Percentiles rank a stretch among this genome's conserved stretches.
Evolutionary conservation across 1,140 invertebrate species (phyloP).

Genomic region (Fopius arisanus): DNA sequence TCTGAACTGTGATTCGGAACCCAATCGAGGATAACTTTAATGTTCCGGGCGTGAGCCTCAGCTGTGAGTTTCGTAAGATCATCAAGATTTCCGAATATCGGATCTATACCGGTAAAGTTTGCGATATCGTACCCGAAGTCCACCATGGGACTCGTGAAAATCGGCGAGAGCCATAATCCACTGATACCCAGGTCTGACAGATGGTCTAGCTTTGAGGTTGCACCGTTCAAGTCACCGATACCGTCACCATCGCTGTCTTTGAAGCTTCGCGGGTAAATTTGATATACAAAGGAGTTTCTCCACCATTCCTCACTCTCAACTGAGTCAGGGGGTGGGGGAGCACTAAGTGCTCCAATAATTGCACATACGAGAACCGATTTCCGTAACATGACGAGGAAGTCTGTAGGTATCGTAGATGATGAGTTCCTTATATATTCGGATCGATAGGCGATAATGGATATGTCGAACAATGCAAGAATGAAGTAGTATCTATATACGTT

Average conservation of each 20-base stretch:
- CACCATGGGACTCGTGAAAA: conserved; percentile 65
- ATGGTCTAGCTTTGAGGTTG: conserved; percentile 48
- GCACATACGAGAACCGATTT: not conserved
- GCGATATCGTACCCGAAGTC: conserved; percentile 66
- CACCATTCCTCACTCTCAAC: conserved; percentile 70
- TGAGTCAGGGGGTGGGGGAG: not conserved
- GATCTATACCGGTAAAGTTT: conserved; percentile 65
- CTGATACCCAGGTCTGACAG: conserved; percentile 53
- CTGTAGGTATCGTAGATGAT: not conserved
- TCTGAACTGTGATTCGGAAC: conserved; percentile 82
- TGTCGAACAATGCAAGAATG: too few species aligned
- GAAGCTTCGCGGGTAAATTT: conserved; percentile 77
- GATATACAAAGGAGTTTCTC: conserved; percentile 77
- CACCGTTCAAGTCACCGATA: conserved; percentile 73
- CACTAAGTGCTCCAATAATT: not conserved
- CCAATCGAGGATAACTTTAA: conserved; percentile 76
- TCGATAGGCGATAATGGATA: too few species aligned
- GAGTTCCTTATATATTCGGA: not conserved
- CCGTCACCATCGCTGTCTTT: conserved; percentile 80
- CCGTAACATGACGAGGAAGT: not conserved
- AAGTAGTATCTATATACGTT: too few species aligned
- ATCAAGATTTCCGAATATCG: conserved; percentile 63
- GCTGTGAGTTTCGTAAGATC: conserved; percentile 63
- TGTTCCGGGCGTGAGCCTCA: conserved; percentile 50
- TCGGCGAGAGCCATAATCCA: conserved; percentile 66